phyloP scores from a whole-genome alignment of 2,888 invertebrate genomes.

The Xylota sylvarum region DNA sequence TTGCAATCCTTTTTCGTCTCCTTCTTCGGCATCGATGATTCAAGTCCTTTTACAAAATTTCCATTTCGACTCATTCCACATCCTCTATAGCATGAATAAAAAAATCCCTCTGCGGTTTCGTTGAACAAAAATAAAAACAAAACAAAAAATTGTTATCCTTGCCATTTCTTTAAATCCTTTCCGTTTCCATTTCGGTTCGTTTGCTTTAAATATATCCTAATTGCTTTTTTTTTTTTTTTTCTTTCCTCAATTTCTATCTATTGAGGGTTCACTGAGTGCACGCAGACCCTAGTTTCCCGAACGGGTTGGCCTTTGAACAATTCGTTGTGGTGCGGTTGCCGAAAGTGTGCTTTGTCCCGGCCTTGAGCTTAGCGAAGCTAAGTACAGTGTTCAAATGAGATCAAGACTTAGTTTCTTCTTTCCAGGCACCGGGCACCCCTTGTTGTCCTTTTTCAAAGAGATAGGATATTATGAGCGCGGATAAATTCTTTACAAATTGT shows the following conservation, averaged over 20 bases:
- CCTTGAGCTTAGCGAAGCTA: conserved; percentile 46
- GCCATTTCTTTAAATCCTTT: conserved; percentile 65
- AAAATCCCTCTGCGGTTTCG: conserved; percentile 36
- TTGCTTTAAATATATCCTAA: conserved; percentile 64
- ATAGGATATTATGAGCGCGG: conserved; percentile 53
- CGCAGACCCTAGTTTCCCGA: neutral
- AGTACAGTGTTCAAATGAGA: conserved; percentile 55
- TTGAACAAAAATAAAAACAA: conserved; percentile 22
- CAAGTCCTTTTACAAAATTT: neutral
- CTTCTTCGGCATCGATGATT: neutral
- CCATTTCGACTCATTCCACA: neutral
- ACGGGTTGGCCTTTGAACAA: conserved; percentile 19
- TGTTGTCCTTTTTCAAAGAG: conserved; percentile 29
- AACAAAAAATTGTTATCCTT: conserved; percentile 43
- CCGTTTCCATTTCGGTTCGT: conserved; percentile 64
- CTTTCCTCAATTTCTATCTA: conserved; percentile 10
- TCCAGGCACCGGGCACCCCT: neutral
- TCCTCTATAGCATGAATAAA: neutral
- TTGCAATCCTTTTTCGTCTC: conserved; percentile 42
- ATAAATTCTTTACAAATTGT: conserved; percentile 70
- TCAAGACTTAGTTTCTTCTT: conserved; percentile 28
- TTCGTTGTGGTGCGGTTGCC: conserved; percentile 42
- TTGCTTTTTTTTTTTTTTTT: conserved; percentile 47
- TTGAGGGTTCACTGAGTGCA: conserved; percentile 10
- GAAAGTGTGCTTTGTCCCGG: conserved; percentile 46